Conservation (phyloP, 2,888 invertebrate genomes). For the Phorcus lineatus region DNA sequence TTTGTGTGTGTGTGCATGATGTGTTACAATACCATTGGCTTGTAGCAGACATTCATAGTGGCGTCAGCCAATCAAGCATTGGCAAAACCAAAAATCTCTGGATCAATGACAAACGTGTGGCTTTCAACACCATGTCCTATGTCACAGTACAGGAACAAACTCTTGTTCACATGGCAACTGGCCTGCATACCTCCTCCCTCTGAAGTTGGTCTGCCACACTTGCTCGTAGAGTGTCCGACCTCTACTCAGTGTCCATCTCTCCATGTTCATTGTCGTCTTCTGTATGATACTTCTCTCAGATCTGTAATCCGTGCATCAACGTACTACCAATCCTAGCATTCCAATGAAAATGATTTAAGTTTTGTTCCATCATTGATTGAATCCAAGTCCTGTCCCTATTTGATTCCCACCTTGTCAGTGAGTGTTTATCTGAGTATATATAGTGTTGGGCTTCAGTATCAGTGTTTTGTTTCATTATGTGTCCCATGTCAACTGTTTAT, state of each 20-base stretch:
- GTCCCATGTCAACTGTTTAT: not conserved
- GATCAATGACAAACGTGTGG: not conserved
- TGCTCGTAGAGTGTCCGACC: not conserved
- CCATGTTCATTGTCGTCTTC: constrained; percentile 12
- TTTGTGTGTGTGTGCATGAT: constrained; percentile 22
- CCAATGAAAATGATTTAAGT: constrained; percentile 17
- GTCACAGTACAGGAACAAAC: too few relatives aligned
- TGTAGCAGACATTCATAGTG: constrained; percentile 14
- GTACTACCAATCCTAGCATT: constrained; percentile 21
- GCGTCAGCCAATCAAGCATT: not conserved
- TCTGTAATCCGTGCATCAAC: constrained; percentile 8
- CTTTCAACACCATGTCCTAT: not conserved
- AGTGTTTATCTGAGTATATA: not conserved
- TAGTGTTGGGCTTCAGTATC: constrained; percentile 20
- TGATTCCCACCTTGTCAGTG: too few relatives aligned
- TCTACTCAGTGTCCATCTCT: not conserved
- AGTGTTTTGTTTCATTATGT: constrained; percentile 16
- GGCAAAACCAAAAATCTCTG: not conserved
- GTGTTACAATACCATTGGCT: constrained; percentile 18
- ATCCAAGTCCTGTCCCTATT: too few relatives aligned
- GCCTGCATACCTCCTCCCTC: not conserved
- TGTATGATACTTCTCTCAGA: not conserved
- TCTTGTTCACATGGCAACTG: not conserved
- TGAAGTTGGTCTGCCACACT: not conserved
- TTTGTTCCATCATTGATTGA: constrained; percentile 8